Conservation (phyloP, 2,888 invertebrate genomes). For the Drosophila basisetae region DNA sequence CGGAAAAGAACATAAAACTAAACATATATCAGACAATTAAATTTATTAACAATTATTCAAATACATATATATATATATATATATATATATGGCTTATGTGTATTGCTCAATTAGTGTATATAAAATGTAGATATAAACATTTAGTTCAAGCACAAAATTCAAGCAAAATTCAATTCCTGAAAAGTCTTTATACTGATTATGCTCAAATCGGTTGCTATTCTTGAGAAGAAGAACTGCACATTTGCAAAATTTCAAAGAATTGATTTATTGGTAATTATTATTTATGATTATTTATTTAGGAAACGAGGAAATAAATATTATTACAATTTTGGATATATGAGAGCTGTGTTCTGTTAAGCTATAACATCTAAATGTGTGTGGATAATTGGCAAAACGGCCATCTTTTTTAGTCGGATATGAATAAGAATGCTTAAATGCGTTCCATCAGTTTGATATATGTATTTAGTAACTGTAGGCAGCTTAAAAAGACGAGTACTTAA, state of each 20-base stretch:
- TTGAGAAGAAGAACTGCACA: not conserved
- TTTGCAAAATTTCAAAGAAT: not conserved
- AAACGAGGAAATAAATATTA: not conserved
- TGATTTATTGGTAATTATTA: not conserved
- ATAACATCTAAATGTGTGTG: not conserved
- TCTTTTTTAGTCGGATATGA: not conserved
- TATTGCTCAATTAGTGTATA: conserved; percentile 20
- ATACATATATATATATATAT: not conserved
- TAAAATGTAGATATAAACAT: conserved; percentile 7
- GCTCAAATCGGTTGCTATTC: not conserved
- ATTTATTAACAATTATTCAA: conserved; percentile 28
- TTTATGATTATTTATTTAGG: not conserved
- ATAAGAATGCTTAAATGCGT: not conserved
- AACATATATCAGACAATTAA: conserved; percentile 24
- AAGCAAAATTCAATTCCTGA: conserved; percentile 13
- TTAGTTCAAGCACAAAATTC: conserved; percentile 4
- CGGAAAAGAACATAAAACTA: conserved; percentile 21
- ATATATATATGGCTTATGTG: conserved; percentile 17
- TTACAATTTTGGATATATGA: not conserved
- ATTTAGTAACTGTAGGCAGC: not conserved
- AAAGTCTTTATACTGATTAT: conserved; percentile 4
- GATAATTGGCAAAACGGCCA: not conserved
- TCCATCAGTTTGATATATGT: not conserved
- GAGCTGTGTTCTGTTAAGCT: not conserved
- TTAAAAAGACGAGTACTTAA: conserved; percentile 14